phyloP scores from a whole-genome alignment of 2,888 invertebrate genomes.

The Selenia dentaria region DNA sequence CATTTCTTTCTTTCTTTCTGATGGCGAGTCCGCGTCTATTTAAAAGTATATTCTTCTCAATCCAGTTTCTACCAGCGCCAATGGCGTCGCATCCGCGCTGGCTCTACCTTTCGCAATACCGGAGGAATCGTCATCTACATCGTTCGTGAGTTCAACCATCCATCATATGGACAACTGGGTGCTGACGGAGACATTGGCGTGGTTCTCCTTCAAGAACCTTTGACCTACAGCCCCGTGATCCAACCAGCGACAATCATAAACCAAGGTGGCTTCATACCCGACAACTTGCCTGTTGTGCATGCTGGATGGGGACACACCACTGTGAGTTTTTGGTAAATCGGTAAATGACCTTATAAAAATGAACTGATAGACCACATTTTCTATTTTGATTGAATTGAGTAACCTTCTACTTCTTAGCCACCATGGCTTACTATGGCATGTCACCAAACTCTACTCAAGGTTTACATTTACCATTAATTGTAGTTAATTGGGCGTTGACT shows the following conservation, averaged over 20 bases:
- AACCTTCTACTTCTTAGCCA: too few relatives aligned
- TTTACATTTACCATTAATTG: too few relatives aligned
- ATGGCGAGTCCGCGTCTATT: too few relatives aligned
- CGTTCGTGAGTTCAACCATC: slow-evolving; percentile 20
- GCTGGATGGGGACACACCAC: slow-evolving; percentile 37
- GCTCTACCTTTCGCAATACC: slow-evolving; percentile 28
- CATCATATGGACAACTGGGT: slow-evolving; percentile 17
- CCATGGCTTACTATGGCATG: too few relatives aligned
- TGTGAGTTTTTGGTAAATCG: too few relatives aligned
- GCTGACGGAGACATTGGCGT: slow-evolving; percentile 36
- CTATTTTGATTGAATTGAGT: too few relatives aligned
- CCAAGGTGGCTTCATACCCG: slow-evolving; percentile 27
- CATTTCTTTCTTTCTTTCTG: too few relatives aligned
- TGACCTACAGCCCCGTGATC: slow-evolving; percentile 24
- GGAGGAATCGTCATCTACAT: slow-evolving; percentile 30
- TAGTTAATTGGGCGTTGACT: too few relatives aligned
- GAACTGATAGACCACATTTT: too few relatives aligned
- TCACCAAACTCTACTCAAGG: too few relatives aligned
- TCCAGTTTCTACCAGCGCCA: neutral
- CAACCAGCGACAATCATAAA: slow-evolving; percentile 27
- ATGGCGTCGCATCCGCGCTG: slow-evolving; percentile 38
- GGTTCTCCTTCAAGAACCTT: slow-evolving; percentile 8
- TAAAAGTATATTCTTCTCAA: too few relatives aligned
- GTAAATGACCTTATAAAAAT: too few relatives aligned
- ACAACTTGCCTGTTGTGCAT: slow-evolving; percentile 19